A percentile compares a stretch with the other conserved stretches of the same genome.
Conservation (phyloP, 2,797 vertebrate species). For the Crocidura indochinensis region DNA sequence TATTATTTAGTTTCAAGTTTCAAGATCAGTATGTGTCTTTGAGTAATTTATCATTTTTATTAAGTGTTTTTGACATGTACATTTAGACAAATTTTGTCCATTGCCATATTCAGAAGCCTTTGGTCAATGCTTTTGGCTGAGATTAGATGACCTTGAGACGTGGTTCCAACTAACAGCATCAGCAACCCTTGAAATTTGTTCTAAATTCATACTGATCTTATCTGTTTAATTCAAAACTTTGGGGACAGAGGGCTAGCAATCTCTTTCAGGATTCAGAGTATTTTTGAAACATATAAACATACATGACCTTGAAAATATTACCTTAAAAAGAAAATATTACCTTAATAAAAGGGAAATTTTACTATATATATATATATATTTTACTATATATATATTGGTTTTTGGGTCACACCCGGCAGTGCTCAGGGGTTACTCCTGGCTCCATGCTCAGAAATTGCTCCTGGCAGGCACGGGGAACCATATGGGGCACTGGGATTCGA, state of each 20-base stretch:
- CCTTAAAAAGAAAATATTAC: neutral
- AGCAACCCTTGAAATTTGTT: neutral
- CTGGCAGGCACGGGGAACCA: too few relatives aligned
- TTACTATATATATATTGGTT: too few relatives aligned
- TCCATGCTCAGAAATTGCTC: too few relatives aligned
- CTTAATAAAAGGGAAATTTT: too few relatives aligned
- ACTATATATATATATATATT: too few relatives aligned
- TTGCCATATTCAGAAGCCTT: neutral
- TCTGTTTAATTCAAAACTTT: neutral
- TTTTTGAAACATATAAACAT: neutral
- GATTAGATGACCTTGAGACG: neutral
- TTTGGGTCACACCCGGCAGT: too few relatives aligned
- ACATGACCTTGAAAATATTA: neutral
- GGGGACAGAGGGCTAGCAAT: neutral
- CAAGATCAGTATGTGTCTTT: conserved; percentile 10
- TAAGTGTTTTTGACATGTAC: conserved; percentile 12
- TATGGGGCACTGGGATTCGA: too few relatives aligned
- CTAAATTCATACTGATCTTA: neutral
- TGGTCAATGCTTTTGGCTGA: neutral
- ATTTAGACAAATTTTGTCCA: neutral
- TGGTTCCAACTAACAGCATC: too few relatives aligned
- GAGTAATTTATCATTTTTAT: conserved; percentile 17
- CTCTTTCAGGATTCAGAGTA: neutral
- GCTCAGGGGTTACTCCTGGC: too few relatives aligned
- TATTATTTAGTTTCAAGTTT: conserved; percentile 48